phyloP scores from a whole-genome alignment of 2,888 invertebrate genomes.

The Tenthredo mesomela region DNA sequence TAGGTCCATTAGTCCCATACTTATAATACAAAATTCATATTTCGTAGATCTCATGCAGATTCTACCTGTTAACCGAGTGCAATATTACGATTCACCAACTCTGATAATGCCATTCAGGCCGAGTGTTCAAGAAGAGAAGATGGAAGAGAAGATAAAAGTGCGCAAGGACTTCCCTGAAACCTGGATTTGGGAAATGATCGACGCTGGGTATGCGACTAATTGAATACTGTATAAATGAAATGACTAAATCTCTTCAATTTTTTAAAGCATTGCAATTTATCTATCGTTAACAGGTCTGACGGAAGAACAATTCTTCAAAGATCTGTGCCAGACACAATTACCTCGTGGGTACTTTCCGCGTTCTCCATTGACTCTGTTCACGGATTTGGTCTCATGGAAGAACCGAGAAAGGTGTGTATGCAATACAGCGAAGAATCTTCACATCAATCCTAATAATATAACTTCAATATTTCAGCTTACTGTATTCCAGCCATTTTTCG shows the following conservation, averaged over 20 bases:
- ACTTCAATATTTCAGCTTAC: slow-evolving; percentile 78
- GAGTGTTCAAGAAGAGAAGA: no score
- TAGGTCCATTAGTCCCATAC: no score
- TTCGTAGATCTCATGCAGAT: no score
- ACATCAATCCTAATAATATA: slow-evolving; percentile 45
- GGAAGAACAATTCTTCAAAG: slow-evolving; percentile 82
- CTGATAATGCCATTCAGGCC: no score
- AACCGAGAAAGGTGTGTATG: slow-evolving; percentile 80
- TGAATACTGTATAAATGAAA: background rate
- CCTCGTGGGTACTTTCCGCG: slow-evolving; percentile 91
- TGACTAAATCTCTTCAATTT: background rate
- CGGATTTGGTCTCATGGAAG: slow-evolving; percentile 88
- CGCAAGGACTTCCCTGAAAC: slow-evolving; percentile 87
- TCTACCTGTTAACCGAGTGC: no score
- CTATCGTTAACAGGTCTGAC: slow-evolving; percentile 77
- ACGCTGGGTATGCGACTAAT: slow-evolving; percentile 80
- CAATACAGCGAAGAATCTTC: background rate
- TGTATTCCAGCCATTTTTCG: slow-evolving; percentile 92
- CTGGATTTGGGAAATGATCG: slow-evolving; percentile 84
- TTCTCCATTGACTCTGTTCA: slow-evolving; percentile 89
- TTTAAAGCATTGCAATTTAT: background rate
- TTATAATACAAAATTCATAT: no score
- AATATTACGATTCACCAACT: no score
- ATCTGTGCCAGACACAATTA: slow-evolving; percentile 89
- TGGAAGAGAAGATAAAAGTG: slow-evolving; percentile 78